Percentiles rank a stretch among this genome's conserved stretches.
These are phyloP conservation scores for Crocodylus rhombifer DNA, from an alignment of 2,797 vertebrate genomes.

Conservation along the genomic window DNA sequence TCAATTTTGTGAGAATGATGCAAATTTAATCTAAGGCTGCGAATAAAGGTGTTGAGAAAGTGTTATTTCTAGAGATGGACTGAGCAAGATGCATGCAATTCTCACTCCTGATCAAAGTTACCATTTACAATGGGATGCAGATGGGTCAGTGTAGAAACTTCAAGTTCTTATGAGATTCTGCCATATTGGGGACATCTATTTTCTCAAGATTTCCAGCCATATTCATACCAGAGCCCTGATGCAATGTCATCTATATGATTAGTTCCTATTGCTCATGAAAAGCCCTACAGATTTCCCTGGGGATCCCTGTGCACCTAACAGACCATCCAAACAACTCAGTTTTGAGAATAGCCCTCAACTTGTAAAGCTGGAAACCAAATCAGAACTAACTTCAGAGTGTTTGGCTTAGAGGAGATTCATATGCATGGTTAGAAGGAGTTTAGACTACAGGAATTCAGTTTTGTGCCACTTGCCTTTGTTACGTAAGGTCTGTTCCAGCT, in stretches of 20 bases:
- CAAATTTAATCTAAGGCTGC: not conserved
- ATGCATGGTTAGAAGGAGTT: not conserved
- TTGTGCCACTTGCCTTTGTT: not conserved
- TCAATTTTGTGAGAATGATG: fast-evolving
- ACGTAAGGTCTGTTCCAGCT: not conserved
- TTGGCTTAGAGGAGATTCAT: not conserved
- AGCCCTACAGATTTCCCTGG: not conserved
- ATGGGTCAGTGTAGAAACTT: not conserved
- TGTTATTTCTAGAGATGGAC: not conserved
- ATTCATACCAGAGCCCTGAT: not conserved
- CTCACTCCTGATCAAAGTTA: not conserved
- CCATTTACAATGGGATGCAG: fast-evolving
- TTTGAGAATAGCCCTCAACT: too few relatives aligned
- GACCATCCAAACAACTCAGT: not conserved
- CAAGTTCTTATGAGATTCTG: not conserved
- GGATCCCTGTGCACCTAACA: not conserved
- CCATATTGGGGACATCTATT: not conserved
- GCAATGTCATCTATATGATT: not conserved
- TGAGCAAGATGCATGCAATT: not conserved
- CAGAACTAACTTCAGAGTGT: fast-evolving
- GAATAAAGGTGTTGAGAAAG: not conserved
- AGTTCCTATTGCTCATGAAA: not conserved
- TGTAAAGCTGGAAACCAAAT: not conserved
- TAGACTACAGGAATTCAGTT: not conserved
- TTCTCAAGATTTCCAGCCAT: not conserved